Conservation (phyloP, 1,140 invertebrate genomes). For the Drosophila sproati region DNA sequence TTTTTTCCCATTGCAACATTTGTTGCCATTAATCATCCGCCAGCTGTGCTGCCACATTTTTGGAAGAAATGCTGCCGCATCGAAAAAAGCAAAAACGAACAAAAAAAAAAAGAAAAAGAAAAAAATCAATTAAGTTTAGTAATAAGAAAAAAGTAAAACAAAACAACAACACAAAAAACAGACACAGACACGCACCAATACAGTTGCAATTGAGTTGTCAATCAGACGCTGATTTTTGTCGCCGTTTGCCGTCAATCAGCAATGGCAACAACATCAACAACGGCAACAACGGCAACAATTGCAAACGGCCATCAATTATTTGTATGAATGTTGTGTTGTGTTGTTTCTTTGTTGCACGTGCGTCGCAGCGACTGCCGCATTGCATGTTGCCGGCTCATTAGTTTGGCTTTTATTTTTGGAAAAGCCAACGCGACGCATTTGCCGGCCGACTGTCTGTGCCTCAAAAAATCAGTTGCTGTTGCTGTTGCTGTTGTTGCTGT, state of each 20-base stretch:
- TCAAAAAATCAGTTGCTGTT: conserved; percentile 28
- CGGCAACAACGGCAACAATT: conserved; percentile 57
- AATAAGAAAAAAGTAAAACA: conserved; percentile 22
- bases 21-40: conserved; percentile 74
- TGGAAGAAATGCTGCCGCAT: conserved; percentile 42
- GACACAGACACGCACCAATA: conserved; percentile 30
- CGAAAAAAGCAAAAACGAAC: conserved; percentile 1
- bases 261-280: conserved; percentile 22
- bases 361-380: conserved; percentile 65
- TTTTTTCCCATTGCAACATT: conserved; percentile 51
- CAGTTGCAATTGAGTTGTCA: conserved; percentile 76
- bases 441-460: conserved; percentile 68
- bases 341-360: conserved; percentile 60
- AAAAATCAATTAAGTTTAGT: conserved; percentile 72
- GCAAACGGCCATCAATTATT: conserved; percentile 76
- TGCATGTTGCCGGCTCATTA: conserved; percentile 82
- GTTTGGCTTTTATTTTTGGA: conserved; percentile 83
- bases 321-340: conserved; percentile 51
- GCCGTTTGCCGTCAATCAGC: conserved; percentile 78
- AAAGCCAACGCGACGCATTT: conserved; percentile 81
- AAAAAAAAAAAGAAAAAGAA: background rate
- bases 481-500: conserved; percentile 20
- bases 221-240: conserved; percentile 80
- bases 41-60: conserved; percentile 15
- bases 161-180: conserved; percentile 15